A percentile compares a stretch with the other conserved stretches of the same genome.
These are phyloP conservation scores for Pteromalus puparum DNA, from an alignment of 1,140 invertebrate genomes.

Conservation along the genomic window DNA sequence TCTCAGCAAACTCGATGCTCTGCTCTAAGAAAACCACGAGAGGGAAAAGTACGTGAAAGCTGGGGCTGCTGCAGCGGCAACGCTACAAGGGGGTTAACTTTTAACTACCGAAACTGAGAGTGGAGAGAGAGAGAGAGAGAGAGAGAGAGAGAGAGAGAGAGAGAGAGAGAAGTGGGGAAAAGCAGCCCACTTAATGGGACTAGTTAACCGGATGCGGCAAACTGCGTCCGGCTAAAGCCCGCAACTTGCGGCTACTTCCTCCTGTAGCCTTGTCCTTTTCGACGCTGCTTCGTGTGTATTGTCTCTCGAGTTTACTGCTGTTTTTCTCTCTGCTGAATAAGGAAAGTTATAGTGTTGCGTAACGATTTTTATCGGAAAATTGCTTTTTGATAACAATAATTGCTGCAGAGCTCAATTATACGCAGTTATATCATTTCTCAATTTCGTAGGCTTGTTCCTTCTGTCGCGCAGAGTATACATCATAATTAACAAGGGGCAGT, in stretches of 20 bases:
- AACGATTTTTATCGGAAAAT: too few species aligned
- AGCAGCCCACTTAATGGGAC: constrained; percentile 10
- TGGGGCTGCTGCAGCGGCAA: background rate
- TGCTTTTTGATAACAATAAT: too few species aligned
- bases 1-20: background rate
- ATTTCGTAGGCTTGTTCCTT: too few species aligned
- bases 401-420: too few species aligned
- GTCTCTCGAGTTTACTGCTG: too few species aligned
- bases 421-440: too few species aligned
- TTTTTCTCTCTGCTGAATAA: too few species aligned
- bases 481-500: background rate
- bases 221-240: constrained; percentile 12
- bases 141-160: too few species aligned
- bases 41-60: background rate
- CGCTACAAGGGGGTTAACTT: constrained; percentile 20
- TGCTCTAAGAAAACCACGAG: constrained; percentile 16
- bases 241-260: constrained; percentile 2
- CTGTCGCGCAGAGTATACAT: background rate
- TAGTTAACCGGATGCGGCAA: constrained; percentile 37
- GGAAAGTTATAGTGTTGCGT: too few species aligned
- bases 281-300: too few species aligned
- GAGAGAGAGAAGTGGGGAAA: background rate
- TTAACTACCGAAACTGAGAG: constrained; percentile 29
- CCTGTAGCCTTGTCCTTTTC: background rate
- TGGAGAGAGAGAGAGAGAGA: too few species aligned